These are phyloP conservation scores for Cetoscarus ocellatus DNA, from an alignment of 2,797 vertebrate genomes.

Conservation along the genomic window DNA sequence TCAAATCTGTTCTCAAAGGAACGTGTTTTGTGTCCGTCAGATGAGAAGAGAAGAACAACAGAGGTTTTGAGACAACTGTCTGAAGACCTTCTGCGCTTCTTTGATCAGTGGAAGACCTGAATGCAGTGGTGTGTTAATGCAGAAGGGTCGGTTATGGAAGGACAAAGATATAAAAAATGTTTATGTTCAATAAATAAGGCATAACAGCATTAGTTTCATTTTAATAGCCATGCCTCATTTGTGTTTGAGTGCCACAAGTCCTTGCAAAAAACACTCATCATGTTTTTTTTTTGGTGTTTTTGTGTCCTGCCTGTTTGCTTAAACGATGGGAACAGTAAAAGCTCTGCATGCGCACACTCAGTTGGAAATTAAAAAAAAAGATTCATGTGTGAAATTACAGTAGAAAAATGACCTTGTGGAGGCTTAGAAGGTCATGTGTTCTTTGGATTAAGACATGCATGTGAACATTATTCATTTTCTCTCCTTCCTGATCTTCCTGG, in stretches of 20 bases:
- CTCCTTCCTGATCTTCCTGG: slow-evolving; percentile 2
- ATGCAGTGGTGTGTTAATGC: no score
- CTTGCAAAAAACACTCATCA: background rate
- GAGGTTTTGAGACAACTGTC: no score
- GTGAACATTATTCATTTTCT: slow-evolving; percentile 21
- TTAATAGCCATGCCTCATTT: no score
- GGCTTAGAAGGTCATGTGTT: background rate
- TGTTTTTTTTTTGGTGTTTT: background rate
- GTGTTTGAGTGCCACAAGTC: background rate
- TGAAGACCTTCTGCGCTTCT: no score
- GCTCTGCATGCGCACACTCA: background rate
- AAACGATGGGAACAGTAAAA: background rate
- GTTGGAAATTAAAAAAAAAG: background rate
- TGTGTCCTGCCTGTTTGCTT: background rate
- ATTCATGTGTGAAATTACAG: background rate
- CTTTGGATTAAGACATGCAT: slow-evolving; percentile 30
- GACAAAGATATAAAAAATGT: no score
- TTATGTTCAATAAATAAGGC: no score
- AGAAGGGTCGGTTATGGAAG: no score
- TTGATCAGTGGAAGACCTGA: no score
- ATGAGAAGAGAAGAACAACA: no score
- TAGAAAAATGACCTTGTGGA: background rate
- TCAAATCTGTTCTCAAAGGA: no score
- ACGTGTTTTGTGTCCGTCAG: no score
- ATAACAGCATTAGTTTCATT: no score